These are phyloP conservation scores for Coregonus sp. DNA, from an alignment of 2,797 vertebrate species.

Conservation along the genomic window DNA sequence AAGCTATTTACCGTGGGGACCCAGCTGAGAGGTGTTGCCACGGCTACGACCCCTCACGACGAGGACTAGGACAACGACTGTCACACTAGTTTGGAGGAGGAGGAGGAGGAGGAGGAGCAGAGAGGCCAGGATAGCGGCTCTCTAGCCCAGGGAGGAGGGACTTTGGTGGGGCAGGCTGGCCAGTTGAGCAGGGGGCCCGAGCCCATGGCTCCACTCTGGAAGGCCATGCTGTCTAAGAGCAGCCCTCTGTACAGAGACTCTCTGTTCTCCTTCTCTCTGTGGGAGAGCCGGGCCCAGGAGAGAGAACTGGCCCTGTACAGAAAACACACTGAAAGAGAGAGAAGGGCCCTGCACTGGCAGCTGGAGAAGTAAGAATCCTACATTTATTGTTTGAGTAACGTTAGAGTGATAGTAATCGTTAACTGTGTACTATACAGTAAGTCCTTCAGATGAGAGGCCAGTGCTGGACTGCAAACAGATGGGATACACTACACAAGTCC, in stretches of 20 bases:
- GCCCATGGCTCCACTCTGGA: conserved; percentile 79
- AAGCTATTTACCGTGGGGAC: conserved; percentile 28
- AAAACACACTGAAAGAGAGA: conserved; percentile 70
- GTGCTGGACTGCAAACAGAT: not conserved
- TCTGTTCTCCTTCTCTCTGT: conserved; percentile 80
- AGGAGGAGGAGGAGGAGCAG: not conserved
- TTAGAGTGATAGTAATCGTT: not conserved
- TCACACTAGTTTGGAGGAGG: conserved; percentile 1
- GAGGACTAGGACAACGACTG: not conserved
- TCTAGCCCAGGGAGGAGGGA: conserved; percentile 30
- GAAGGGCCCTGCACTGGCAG: conserved; percentile 63
- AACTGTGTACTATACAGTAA: not conserved
- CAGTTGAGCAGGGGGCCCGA: conserved; percentile 6
- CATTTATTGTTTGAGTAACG: too few species aligned
- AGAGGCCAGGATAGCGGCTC: conserved; percentile 25
- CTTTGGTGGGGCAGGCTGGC: conserved; percentile 8
- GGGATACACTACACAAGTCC: not conserved
- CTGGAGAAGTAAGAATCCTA: conserved; percentile 70
- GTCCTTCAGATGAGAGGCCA: not conserved
- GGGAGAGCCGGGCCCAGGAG: conserved; percentile 77
- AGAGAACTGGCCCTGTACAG: conserved; percentile 72
- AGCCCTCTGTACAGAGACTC: conserved; percentile 78
- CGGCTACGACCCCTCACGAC: not conserved
- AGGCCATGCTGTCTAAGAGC: conserved; percentile 77
- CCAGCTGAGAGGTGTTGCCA: conserved; percentile 21